A percentile compares a stretch with the other conserved stretches of the same genome.
phyloP scores from a whole-genome alignment of 2,113 vertebrate species.

The Perca schrenkii region DNA sequence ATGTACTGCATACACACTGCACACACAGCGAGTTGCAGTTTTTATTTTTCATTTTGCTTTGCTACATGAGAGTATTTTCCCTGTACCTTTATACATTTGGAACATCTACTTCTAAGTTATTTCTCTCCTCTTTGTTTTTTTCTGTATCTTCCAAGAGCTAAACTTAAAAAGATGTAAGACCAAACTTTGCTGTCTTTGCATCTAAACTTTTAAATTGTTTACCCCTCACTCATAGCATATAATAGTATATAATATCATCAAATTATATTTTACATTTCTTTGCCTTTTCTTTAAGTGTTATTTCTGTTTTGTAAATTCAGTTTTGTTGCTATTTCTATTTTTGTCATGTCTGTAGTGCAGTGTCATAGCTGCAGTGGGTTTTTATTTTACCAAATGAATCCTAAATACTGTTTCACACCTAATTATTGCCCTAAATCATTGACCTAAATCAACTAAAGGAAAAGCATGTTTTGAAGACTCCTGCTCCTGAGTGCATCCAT shows the following conservation, averaged over 20 bases:
- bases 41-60: background rate
- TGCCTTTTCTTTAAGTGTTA: background rate
- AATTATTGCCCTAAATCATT: background rate
- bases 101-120: background rate
- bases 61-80: background rate
- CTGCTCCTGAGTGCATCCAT: background rate
- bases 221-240: background rate
- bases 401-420: background rate
- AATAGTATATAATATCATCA: no score
- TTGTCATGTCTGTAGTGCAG: background rate
- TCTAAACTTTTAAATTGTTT: background rate
- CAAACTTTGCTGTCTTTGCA: background rate
- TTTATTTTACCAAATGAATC: background rate
- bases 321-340: background rate
- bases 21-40: background rate
- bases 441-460: background rate
- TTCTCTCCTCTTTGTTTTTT: background rate
- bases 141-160: background rate
- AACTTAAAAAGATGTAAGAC: background rate
- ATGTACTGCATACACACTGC: background rate
- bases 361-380: no score
- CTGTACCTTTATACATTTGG: background rate
- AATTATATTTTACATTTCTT: no score
- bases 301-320: background rate
- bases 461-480: background rate